Base-by-base conservation (phyloP, 2,797 vertebrate species). In the Pangasius sanitwongsei region DNA sequence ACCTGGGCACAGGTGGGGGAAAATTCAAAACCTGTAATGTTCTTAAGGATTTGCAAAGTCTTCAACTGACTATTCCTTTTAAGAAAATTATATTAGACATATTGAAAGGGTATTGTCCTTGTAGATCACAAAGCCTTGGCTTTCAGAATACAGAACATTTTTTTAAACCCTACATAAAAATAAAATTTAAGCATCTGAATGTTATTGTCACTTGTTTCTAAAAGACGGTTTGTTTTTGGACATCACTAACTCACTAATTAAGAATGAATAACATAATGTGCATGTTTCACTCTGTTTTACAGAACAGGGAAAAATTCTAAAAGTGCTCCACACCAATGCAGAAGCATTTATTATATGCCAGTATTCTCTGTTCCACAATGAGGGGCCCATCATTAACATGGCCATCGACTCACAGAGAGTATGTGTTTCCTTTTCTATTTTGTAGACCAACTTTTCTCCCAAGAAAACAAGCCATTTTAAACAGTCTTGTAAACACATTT, bases 261-360 rank as follows among this genome's bases (percentile, higher is more conserved):
- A 18, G 28, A 34, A 18, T 0, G 18, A 23, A 67, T 61, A 61
- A 77, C 63, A 44, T 48, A 78, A 57, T 69, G 31, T 41, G 11
- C 20, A 83, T 15, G 28, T 74, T 87, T 83, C n/a, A 18, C 31
- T 85, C 53, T 89, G 77, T 90, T 90, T 72, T 57, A 72, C 94
- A 97, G 97, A 96, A 23, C 96, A 96, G 89, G 97, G 97, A 53
- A 97, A 97, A 93, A 93, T 97, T 41, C 94, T 97, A 1, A 97
- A 97, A 91, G 96, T 97, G 59, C 94, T 97, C 44, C 96, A 96
- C 88, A 94, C 92, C 92, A 93, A 91, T 61, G 95, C 95, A 70
- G 96, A 95, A 1, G 95, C 95, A 67, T 97, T 97, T 93, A 95
- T 97, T 93, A 95, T 97, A 80, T 96, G 96, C 0, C 96, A 97